Evolutionary conservation across 2,797 vertebrate genomes (phyloP).

Genomic region (Threskiornis aethiopicus): DNA sequence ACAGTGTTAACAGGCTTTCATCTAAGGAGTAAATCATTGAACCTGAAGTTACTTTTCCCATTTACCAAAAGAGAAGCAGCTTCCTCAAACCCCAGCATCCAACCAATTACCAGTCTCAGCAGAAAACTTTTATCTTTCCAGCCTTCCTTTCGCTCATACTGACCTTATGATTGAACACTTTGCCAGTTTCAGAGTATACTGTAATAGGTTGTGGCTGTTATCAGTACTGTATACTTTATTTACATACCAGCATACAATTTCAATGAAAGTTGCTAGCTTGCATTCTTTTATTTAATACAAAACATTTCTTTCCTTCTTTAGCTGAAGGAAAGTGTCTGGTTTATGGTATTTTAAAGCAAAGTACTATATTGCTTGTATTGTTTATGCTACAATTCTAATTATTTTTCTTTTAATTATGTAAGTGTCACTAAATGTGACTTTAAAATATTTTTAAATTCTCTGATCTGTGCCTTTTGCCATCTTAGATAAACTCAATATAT

Average conservation of each 20-base stretch:
- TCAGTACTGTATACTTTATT: not conserved
- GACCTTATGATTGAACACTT: not conserved
- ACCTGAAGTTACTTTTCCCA: not conserved
- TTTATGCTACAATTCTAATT: not conserved
- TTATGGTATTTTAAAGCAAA: not conserved
- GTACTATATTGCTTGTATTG: not conserved
- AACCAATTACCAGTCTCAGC: not conserved
- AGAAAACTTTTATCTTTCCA: not conserved
- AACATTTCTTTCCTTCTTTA: not conserved
- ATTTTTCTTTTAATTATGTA: slow-evolving; percentile 44
- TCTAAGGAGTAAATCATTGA: not conserved
- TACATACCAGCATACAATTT: not conserved
- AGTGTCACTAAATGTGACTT: slow-evolving; percentile 29
- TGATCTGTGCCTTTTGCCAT: slow-evolving; percentile 34
- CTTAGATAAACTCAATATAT: slow-evolving; percentile 53
- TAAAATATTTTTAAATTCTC: slow-evolving; percentile 38
- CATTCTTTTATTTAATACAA: not conserved
- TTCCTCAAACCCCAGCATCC: accelerated
- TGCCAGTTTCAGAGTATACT: not conserved
- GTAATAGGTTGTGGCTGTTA: not conserved
- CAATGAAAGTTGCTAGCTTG: not conserved
- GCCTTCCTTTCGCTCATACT: not conserved
- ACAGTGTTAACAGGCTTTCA: not conserved
- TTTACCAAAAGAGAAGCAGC: not conserved
- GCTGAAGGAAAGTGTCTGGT: not conserved